These are phyloP conservation scores for Lampris megalopsis DNA, from an alignment of 2,113 vertebrate genomes.

Conservation along the genomic window DNA sequence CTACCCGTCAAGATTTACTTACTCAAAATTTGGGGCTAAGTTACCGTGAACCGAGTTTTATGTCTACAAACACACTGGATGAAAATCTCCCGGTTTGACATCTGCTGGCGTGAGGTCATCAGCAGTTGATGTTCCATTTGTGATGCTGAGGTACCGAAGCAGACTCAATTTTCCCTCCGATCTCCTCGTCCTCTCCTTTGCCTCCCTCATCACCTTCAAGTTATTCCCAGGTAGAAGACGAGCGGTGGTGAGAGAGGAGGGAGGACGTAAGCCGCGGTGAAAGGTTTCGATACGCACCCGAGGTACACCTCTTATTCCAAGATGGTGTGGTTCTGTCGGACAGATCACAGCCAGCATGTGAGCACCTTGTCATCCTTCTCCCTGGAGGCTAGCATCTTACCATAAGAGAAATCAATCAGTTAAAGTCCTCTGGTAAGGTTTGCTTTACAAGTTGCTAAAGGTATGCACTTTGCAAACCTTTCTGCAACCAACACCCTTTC, in stretches of 20 bases:
- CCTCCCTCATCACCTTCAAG: slow-evolving; percentile 62
- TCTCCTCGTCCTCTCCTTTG: slow-evolving; percentile 42
- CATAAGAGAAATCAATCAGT: slow-evolving; percentile 70
- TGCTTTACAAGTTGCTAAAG: slow-evolving; percentile 74
- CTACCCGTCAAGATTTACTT: slow-evolving; percentile 31
- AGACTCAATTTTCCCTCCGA: slow-evolving; percentile 9
- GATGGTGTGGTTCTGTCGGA: slow-evolving; percentile 48
- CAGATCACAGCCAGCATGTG: slow-evolving; percentile 37
- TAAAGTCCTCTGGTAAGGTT: slow-evolving; percentile 76
- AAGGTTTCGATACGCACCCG: slow-evolving; percentile 14
- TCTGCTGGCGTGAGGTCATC: slow-evolving; percentile 6
- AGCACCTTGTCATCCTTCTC: slow-evolving; percentile 45
- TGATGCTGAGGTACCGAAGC: slow-evolving; percentile 20
- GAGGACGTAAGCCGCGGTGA: slow-evolving; percentile 39
- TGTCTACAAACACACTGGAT: slow-evolving; percentile 1
- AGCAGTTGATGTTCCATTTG: neutral
- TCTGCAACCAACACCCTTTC: slow-evolving; percentile 54
- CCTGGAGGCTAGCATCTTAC: slow-evolving; percentile 69
- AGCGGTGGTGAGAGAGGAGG: slow-evolving; percentile 44
- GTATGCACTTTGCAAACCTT: slow-evolving; percentile 57
- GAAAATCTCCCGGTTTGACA: slow-evolving; percentile 3
- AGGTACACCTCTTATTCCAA: slow-evolving; percentile 51
- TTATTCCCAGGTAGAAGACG: slow-evolving; percentile 51
- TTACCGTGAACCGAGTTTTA: neutral
- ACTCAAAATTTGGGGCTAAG: neutral